These are phyloP conservation scores for Syrmaticus mikado DNA, from an alignment of 2,113 vertebrate species.

Conservation along the genomic window DNA sequence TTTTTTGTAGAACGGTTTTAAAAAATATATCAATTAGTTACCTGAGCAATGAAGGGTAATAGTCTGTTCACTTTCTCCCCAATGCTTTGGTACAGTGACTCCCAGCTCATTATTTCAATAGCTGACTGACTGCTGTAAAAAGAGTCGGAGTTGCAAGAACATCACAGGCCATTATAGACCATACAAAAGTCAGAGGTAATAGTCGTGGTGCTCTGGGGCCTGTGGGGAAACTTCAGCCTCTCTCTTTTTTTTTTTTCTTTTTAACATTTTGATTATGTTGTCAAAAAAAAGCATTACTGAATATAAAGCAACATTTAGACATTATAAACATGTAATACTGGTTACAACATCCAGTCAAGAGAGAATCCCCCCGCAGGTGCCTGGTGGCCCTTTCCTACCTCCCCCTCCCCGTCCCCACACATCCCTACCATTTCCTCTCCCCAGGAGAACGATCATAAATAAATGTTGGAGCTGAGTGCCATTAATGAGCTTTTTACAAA, in stretches of 20 bases:
- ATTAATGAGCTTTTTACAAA: constrained; percentile 55
- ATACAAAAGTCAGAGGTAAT: constrained; percentile 65
- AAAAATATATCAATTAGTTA: constrained; percentile 64
- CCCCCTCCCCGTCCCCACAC: background rate
- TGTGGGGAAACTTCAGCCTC: background rate
- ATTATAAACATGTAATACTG: constrained; percentile 68
- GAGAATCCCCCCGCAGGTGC: background rate
- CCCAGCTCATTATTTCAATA: constrained; percentile 51
- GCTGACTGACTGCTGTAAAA: constrained; percentile 67
- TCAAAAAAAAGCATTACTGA: constrained; percentile 66
- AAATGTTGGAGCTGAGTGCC: constrained; percentile 42
- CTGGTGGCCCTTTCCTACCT: background rate
- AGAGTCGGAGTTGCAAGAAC: constrained; percentile 61
- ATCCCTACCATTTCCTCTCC: background rate
- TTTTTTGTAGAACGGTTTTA: constrained; percentile 23
- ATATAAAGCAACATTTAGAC: constrained; percentile 69
- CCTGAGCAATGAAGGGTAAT: constrained; percentile 75
- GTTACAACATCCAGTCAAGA: constrained; percentile 56
- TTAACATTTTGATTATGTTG: background rate
- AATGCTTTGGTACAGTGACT: constrained; percentile 69
- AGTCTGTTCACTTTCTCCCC: background rate
- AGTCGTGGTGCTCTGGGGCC: constrained; percentile 9
- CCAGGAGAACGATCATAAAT: constrained; percentile 38
- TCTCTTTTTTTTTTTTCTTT: background rate
- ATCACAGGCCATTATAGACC: constrained; percentile 15